Conservation (phyloP, 2,888 invertebrate genomes). For the Hemithea aestivaria region DNA sequence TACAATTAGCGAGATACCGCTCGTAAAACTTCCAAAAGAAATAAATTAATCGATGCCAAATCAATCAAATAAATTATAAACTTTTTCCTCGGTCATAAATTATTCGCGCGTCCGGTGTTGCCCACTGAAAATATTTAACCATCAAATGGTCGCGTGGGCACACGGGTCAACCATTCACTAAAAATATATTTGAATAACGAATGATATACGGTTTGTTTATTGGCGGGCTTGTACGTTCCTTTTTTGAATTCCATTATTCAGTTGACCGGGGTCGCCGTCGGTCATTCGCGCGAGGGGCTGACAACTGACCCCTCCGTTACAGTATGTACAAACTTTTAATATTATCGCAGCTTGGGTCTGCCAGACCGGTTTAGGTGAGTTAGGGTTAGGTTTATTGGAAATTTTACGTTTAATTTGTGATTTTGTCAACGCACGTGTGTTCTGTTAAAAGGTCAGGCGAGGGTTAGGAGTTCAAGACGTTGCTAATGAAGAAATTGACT, state of each 20-base stretch:
- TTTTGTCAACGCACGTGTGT: conserved; percentile 62
- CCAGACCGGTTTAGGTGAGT: conserved; percentile 51
- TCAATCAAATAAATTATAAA: conserved; percentile 30
- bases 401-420: conserved; percentile 76
- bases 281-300: conserved; percentile 56
- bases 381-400: conserved; percentile 56
- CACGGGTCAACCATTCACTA: conserved; percentile 74
- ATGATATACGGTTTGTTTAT: conserved; percentile 80
- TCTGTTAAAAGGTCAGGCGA: conserved; percentile 58
- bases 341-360: conserved; percentile 70
- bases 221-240: conserved; percentile 71
- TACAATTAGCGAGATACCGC: conserved; percentile 58
- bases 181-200: conserved; percentile 73
- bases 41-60: conserved; percentile 23
- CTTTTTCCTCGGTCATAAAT: conserved; percentile 61
- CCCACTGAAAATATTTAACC: conserved; percentile 76
- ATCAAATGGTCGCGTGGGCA: conserved; percentile 74
- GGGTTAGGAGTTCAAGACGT: conserved; percentile 54
- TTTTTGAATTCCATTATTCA: conserved; percentile 71
- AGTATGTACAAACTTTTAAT: conserved; percentile 67
- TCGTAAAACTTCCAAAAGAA: conserved; percentile 20
- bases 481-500: conserved; percentile 26
- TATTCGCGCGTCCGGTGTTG: conserved; percentile 54
- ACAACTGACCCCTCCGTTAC: conserved; percentile 61
- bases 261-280: conserved; percentile 69